Base-by-base conservation (phyloP, 1,140 invertebrate species). In the Ganaspis sp. region DNA sequence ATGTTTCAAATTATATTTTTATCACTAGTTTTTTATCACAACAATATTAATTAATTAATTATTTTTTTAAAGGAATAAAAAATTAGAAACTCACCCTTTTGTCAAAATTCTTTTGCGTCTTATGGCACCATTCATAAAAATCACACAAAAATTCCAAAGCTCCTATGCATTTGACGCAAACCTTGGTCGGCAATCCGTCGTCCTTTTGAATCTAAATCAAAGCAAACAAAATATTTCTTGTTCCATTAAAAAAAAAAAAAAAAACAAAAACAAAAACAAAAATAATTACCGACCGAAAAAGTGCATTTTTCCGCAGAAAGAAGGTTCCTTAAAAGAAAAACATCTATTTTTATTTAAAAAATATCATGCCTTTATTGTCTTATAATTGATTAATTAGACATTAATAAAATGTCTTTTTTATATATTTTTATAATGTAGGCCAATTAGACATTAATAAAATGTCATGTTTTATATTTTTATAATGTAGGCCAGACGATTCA, bases 361-460 rank as follows among this genome's bases (percentile, higher is more conserved):
- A 87, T 87, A 88, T 86, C 74, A 74, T 84, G 85, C 40, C 79
- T 88, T 88, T 89, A 87, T 88, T 87, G 70, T 64, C 54, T 9
- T 64, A 64, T 29, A 64, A 64, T 75, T 12, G 42, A 42, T 74
- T 9, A 69, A 49, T 45, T 6, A 49, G 37, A 78, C 49, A 74
- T 71, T 78, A 45, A 70, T 71, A 45, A 78, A 70, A 49, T 49
- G 45, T 17, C 45, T 15, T n/a, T 49, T 9, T 15, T 6, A 12
- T 17, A 6, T 34, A 3, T 34, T 34, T 34, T 34, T 34, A 3
- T 34, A n/a, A n/a, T n/a, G n/a, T n/a, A n/a, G n/a, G n/a, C n/a
- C n/a, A 69, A 49, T 45, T 6, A 49, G 37, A 78, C 49, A 74
- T 71, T 78, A 45, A 70, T 71, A 45, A 78, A 70, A 49, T 49